phyloP scores from a whole-genome alignment of 2,797 vertebrate genomes.

The Sebastes kiyomatsui region DNA sequence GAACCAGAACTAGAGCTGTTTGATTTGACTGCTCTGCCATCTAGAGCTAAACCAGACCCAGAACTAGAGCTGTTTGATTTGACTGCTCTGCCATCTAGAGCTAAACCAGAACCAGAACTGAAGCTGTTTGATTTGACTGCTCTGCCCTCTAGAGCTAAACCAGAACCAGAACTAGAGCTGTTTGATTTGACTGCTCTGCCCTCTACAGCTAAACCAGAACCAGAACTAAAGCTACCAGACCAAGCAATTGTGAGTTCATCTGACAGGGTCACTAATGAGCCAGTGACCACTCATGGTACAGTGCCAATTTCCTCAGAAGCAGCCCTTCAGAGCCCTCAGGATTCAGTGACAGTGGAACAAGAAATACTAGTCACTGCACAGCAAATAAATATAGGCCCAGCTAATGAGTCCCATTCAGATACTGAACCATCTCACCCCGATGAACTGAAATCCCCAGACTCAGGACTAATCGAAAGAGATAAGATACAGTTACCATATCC shows the following conservation, averaged over 20 bases:
- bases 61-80: no score
- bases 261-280: constrained; percentile 26
- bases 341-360: constrained; percentile 49
- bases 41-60: no score
- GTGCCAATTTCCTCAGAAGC: constrained; percentile 18
- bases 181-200: constrained; percentile 51
- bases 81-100: constrained; percentile 19
- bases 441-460: constrained; percentile 28
- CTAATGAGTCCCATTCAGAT: constrained; percentile 29
- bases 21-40: no score
- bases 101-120: not conserved
- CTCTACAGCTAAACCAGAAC: constrained; percentile 19
- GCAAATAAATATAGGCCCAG: constrained; percentile 22
- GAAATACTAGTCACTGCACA: constrained; percentile 24
- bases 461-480: constrained; percentile 47
- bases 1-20: no score
- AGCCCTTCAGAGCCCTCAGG: constrained; percentile 12
- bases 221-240: constrained; percentile 43
- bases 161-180: constrained; percentile 11
- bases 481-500: constrained; percentile 56
- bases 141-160: constrained; percentile 20
- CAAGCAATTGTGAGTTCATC: constrained; percentile 28
- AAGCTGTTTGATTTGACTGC: constrained; percentile 46
- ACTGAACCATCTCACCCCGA: constrained; percentile 21
- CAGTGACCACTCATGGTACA: constrained; percentile 2